A percentile compares a stretch with the other conserved stretches of the same genome.
Conservation (phyloP, 2,113 vertebrate species). For the Cichladusa arquata region DNA sequence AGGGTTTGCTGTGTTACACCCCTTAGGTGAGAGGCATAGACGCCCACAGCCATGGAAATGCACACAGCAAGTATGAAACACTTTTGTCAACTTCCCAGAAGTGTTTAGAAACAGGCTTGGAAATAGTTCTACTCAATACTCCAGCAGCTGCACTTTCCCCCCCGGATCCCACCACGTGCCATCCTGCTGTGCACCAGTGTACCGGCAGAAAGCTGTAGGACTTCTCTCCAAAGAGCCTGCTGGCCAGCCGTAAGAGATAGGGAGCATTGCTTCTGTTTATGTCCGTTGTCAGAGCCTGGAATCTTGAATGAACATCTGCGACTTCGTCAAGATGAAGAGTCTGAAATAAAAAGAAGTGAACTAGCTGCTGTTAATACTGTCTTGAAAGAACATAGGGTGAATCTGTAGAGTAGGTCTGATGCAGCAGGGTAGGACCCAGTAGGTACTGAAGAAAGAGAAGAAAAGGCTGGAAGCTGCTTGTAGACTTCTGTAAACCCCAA, state of each 20-base stretch:
- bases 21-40: neutral
- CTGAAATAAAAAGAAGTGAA: constrained; percentile 63
- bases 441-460: neutral
- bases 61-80: accelerated
- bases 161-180: neutral
- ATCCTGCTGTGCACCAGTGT: neutral
- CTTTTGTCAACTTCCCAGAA: neutral
- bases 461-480: neutral
- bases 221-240: constrained; percentile 86
- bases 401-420: neutral
- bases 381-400: neutral
- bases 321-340: constrained; percentile 74
- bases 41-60: neutral
- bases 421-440: neutral
- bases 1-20: neutral
- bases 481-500: neutral
- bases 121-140: neutral
- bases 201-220: constrained; percentile 82
- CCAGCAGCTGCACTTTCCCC: neutral
- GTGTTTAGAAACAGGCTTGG: neutral
- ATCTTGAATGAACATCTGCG: constrained; percentile 76
- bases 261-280: constrained; percentile 79
- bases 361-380: neutral
- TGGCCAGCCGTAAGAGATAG: constrained; percentile 84
- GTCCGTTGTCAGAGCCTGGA: constrained; percentile 76